These are phyloP conservation scores for Troides helena DNA, from an alignment of 2,888 invertebrate genomes.

Conservation along the genomic window DNA sequence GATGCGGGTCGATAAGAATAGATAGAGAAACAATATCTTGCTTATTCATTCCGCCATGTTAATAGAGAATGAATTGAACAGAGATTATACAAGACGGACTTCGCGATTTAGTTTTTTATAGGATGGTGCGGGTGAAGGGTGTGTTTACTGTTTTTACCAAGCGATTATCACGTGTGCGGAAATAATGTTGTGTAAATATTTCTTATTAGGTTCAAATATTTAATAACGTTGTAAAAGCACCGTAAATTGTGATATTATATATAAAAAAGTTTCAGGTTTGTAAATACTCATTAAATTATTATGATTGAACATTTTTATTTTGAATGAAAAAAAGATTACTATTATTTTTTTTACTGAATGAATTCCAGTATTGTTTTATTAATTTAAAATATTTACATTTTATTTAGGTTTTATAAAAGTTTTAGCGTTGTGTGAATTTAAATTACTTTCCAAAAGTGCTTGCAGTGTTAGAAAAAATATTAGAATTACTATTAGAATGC, in stretches of 20 bases:
- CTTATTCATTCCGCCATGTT: conserved; percentile 42
- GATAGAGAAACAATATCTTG: conserved; percentile 50
- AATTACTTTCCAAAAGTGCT: not conserved
- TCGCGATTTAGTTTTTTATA: conserved; percentile 55
- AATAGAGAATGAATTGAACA: conserved; percentile 29
- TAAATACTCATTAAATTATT: not conserved
- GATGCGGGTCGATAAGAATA: conserved; percentile 59
- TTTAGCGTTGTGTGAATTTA: not conserved
- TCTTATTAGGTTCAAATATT: conserved; percentile 4
- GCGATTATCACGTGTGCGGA: conserved; percentile 57
- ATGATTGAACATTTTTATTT: not conserved
- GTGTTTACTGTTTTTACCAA: conserved; percentile 44
- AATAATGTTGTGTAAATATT: conserved; percentile 31
- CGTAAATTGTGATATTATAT: not conserved
- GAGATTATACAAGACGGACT: conserved; percentile 31
- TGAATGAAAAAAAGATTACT: no score
- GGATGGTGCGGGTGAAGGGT: conserved; percentile 45
- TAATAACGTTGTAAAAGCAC: not conserved
- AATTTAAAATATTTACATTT: no score
- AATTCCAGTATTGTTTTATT: no score
- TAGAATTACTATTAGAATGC: not conserved
- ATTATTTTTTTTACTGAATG: no score
- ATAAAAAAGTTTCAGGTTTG: not conserved
- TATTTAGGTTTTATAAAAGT: not conserved
- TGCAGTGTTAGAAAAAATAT: not conserved